phyloP scores from a whole-genome alignment of 1,140 invertebrate species.

The Arctopsyche grandis region DNA sequence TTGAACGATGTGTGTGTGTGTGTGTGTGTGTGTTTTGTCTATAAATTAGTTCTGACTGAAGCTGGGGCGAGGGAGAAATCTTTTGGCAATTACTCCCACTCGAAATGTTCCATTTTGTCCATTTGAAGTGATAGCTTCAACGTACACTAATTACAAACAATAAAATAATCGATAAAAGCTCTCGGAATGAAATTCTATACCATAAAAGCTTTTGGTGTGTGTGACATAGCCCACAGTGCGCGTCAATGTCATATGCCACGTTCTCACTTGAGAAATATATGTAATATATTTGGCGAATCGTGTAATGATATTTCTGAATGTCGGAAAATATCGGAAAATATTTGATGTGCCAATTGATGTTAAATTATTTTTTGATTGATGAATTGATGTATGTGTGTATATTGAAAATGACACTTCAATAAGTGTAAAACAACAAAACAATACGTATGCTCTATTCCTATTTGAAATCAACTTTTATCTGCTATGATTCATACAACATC shows the following conservation, averaged over 20 bases:
- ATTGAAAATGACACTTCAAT: too few species aligned
- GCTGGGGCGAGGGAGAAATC: background rate
- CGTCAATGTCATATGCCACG: background rate
- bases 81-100: background rate
- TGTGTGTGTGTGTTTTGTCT: slow-evolving; percentile 8
- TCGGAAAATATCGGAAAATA: too few species aligned
- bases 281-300: too few species aligned
- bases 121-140: background rate
- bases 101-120: background rate
- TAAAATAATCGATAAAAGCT: slow-evolving; percentile 17
- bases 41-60: background rate
- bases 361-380: too few species aligned
- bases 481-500: too few species aligned
- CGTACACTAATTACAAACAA: slow-evolving; percentile 3
- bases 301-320: too few species aligned
- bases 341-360: too few species aligned
- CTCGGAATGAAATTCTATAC: slow-evolving; percentile 3
- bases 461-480: too few species aligned
- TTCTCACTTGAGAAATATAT: background rate
- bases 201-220: slow-evolving; percentile 4
- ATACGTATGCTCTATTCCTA: too few species aligned
- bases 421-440: too few species aligned
- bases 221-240: background rate
- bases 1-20: background rate
- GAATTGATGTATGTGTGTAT: too few species aligned